Evolutionary conservation across 2,797 vertebrate species (phyloP).

Genomic region (Schizopygopsis malacanthus): DNA sequence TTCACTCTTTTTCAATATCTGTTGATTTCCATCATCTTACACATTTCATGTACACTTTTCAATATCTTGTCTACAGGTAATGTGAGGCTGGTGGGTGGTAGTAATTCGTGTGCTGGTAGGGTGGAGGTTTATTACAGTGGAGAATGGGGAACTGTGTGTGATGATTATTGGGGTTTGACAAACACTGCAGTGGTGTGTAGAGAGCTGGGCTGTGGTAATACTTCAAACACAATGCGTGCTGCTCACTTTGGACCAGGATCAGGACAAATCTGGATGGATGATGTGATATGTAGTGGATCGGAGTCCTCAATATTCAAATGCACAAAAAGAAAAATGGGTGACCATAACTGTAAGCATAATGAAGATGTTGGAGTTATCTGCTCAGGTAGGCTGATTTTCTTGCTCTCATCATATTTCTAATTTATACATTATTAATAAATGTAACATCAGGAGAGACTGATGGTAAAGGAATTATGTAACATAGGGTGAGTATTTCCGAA

Average conservation of each 20-base stretch:
- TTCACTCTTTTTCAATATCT: no score
- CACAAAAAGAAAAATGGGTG: background rate
- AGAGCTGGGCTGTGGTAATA: slow-evolving; percentile 68
- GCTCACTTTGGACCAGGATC: slow-evolving; percentile 68
- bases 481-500: no score
- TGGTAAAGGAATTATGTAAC: no score
- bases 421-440: no score
- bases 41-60: background rate
- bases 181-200: slow-evolving; percentile 65
- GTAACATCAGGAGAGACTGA: no score
- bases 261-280: slow-evolving; percentile 19
- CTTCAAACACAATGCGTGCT: background rate
- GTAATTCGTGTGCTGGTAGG: no score
- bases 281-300: slow-evolving; percentile 37
- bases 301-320: background rate
- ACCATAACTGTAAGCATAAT: background rate
- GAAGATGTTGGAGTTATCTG: slow-evolving; percentile 18
- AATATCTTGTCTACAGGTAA: background rate
- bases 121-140: no score
- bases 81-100: slow-evolving; percentile 46
- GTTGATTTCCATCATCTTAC: no score
- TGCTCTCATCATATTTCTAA: no score
- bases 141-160: no score
- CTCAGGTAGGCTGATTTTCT: background rate
- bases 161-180: background rate